Evolutionary conservation across 1,140 invertebrate species (phyloP), one percentile per base, ranked within the genome.

Genomic region (Maniola jurtina): DNA sequence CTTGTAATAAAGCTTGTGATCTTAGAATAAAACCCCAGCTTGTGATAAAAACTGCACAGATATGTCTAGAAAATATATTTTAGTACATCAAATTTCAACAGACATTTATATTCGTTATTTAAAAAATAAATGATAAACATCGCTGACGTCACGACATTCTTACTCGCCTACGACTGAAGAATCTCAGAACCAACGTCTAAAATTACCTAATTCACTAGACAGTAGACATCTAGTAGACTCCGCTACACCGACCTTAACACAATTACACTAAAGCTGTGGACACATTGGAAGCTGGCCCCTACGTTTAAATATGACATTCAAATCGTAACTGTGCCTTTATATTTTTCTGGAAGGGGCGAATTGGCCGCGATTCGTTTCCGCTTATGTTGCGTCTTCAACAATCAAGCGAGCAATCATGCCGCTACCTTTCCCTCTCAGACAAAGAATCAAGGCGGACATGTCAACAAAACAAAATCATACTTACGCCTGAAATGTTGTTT

Each of bases 61-160:
- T 62, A 80, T 87, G 77, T 89, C 84, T 89, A 89, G 80, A 89
- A 89, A 89, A 89, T 89, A 89, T 89, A 88, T 84, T 88, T 89
- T 83, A 86, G 80, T 89, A 88, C 83, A 86, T 86, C 77, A 85
- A 89, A 76, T 85, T 78, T 80, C 81, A 88, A 89, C 86, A 87
- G 84, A 89, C 86, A 83, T 81, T 81, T 79, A 82, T 70, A 74
- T 84, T 81, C 77, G 77, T 84, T 81, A 80, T 79, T 78, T 76
- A 72, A 84, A 45, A 77, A 78, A 80, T 80, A 83, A 82, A 84
- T 76, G 77, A 84, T 83, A 82, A 78, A 83, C 70, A 76, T 75
- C 62, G 66, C 71, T 73, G 73, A 75, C 72, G 70, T 71, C 74
- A 76, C 72, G 65, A 71, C 61, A 61, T 58, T 54, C 65, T 60